Evolutionary conservation across 2,888 invertebrate genomes (phyloP), one percentile per base, ranked within the genome.

Genomic region (Sminthurides aquaticus): DNA sequence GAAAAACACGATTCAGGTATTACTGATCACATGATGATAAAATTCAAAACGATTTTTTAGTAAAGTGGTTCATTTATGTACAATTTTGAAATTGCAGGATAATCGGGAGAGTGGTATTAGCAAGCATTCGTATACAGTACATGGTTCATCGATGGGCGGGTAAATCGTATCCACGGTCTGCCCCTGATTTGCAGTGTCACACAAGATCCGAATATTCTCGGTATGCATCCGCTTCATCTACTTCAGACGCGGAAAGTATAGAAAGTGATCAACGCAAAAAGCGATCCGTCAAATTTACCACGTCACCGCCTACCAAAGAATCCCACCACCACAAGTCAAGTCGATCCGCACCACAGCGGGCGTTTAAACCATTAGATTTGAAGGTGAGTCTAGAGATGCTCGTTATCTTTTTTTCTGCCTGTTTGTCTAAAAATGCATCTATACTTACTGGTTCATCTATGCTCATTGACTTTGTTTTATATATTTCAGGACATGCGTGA

Each of bases 111-210:
- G 80, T 81, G 18, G 77, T 87, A 2, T 81, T 87, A 49, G 84
- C 85, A 49, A 80, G 86, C 59, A 78, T 81, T 49, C 80, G 88
- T 64, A 87, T 88, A 85, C 85, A 85, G 73, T 87, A 82, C 78
- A 79, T 87, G 69, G 84, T 86, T 2, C 78, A 80, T 62, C 79
- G 85, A 49, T 87, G 87, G 87, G 82, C 82, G 67, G 82, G 81
- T 2, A 85, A 85, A 27, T 22, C 29, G 15, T 11, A 27, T 24
- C 61, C 55, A 5, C 25, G 49, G n/a, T 60, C 60, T 24, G 48
- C 48, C 34, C 59, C 59, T 11, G 15, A 57, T 28, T 27, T 57
- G n/a, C 26, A 28, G 1, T 2, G n/a, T 8, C 20, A n/a, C 15
- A 26, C 57, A 11, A 20, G n/a, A 8, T 58, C 58, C 22, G 58